Conservation (phyloP, 2,888 invertebrate genomes). For the Scaptomyza reducta region DNA sequence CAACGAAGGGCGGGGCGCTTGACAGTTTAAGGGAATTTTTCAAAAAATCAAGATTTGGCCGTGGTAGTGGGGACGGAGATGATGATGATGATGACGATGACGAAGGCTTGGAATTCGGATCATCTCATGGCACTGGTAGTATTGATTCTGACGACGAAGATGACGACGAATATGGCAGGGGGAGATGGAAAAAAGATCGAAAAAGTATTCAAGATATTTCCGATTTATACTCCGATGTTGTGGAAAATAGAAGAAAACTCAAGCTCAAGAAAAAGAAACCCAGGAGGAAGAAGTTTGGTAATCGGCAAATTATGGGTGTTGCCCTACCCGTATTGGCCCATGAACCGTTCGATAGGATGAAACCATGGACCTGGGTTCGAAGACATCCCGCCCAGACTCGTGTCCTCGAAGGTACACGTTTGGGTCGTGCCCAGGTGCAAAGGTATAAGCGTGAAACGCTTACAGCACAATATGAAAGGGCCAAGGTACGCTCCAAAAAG, state of each 20-base stretch:
- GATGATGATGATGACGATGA: background rate
- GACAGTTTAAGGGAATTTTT: slow-evolving; percentile 1
- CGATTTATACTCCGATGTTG: slow-evolving; percentile 26
- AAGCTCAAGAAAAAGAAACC: background rate
- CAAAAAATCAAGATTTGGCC: background rate
- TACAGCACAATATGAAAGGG: fast-evolving
- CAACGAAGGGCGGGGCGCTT: background rate
- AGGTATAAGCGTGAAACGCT: slow-evolving; percentile 9
- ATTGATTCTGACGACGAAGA: background rate
- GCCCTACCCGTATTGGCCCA: slow-evolving; percentile 34
- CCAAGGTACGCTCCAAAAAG: background rate
- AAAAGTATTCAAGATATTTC: slow-evolving; percentile 20
- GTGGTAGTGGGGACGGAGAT: background rate
- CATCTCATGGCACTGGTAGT: too few relatives aligned
- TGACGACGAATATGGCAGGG: background rate
- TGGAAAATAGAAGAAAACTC: slow-evolving; percentile 13
- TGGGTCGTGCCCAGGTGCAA: slow-evolving; percentile 24
- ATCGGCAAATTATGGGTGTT: slow-evolving; percentile 8
- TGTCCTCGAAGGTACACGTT: slow-evolving; percentile 3
- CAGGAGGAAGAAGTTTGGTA: background rate
- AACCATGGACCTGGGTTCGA: slow-evolving; percentile 51
- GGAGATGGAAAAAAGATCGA: background rate
- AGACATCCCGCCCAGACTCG: slow-evolving; percentile 34
- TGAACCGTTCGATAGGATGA: slow-evolving; percentile 35
- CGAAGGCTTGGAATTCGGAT: background rate